A percentile compares a stretch with the other conserved stretches of the same genome.
These are phyloP conservation scores for Parauchenoglanis punctatus DNA, from an alignment of 2,797 vertebrate species.

Conservation along the genomic window DNA sequence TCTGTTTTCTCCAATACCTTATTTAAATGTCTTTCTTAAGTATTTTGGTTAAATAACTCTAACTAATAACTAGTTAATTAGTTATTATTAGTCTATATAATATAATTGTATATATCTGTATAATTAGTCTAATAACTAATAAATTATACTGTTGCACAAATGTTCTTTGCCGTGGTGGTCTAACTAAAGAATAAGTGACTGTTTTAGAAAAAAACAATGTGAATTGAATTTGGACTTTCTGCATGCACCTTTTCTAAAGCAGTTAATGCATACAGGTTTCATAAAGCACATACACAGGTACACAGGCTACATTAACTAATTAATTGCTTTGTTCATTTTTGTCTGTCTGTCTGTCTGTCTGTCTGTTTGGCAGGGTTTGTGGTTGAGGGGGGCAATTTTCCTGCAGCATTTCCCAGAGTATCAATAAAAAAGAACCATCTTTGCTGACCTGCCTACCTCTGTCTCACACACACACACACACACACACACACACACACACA, in stretches of 20 bases:
- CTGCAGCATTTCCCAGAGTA: constrained; percentile 67
- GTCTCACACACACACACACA: not conserved
- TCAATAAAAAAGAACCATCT: constrained; percentile 70
- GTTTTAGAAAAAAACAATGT: not conserved
- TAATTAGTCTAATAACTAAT: too few species aligned
- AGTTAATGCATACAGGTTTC: not conserved
- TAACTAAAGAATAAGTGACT: not conserved
- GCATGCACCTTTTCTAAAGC: not conserved
- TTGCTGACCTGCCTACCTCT: constrained; percentile 69
- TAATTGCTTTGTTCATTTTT: not conserved
- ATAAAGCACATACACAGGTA: not conserved
- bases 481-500: constrained; percentile 2
- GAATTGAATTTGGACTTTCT: not conserved
- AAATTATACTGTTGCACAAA: too few species aligned
- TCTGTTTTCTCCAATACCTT: not conserved
- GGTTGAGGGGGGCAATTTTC: constrained; percentile 21
- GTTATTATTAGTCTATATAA: too few species aligned
- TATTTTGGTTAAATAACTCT: not conserved
- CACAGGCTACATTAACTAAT: not conserved
- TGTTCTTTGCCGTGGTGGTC: not conserved
- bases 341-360: constrained; percentile 57
- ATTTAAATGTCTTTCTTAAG: not conserved
- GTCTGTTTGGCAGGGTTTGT: constrained; percentile 59
- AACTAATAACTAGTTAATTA: too few species aligned
- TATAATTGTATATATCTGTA: too few species aligned